Evolutionary conservation across 2,888 invertebrate species (phyloP).

Genomic region (Lamellibrachia columna): DNA sequence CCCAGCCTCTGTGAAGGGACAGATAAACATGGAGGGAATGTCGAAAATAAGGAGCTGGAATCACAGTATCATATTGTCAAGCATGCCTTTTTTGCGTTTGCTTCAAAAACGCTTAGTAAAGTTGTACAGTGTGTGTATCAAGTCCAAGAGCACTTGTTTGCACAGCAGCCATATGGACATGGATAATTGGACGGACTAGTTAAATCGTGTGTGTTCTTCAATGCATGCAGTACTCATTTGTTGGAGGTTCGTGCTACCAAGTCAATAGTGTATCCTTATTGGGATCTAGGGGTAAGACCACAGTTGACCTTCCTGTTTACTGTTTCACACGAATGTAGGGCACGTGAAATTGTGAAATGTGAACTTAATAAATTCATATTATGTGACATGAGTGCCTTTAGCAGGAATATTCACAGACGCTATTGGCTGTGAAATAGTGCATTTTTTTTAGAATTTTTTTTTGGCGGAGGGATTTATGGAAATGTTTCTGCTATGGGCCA

Average conservation of each 20-base stretch:
- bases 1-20: too few relatives aligned
- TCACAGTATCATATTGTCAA: not conserved
- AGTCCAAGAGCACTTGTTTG: not conserved
- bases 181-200: not conserved
- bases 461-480: too few relatives aligned
- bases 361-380: too few relatives aligned
- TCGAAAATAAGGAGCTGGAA: not conserved
- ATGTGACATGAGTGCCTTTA: too few relatives aligned
- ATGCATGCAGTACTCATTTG: not conserved
- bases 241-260: not conserved
- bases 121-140: not conserved
- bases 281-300: not conserved
- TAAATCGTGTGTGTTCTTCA: not conserved
- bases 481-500: too few relatives aligned
- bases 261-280: not conserved
- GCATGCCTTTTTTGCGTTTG: not conserved
- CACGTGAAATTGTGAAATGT: too few relatives aligned
- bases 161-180: not conserved
- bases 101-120: too few relatives aligned
- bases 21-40: not conserved
- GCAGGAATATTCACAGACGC: too few relatives aligned
- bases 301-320: too few relatives aligned
- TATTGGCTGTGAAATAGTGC: too few relatives aligned
- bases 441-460: too few relatives aligned
- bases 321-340: too few relatives aligned